Conservation (phyloP, 2,888 invertebrate genomes). For the Cryptocheilus praepositus region DNA sequence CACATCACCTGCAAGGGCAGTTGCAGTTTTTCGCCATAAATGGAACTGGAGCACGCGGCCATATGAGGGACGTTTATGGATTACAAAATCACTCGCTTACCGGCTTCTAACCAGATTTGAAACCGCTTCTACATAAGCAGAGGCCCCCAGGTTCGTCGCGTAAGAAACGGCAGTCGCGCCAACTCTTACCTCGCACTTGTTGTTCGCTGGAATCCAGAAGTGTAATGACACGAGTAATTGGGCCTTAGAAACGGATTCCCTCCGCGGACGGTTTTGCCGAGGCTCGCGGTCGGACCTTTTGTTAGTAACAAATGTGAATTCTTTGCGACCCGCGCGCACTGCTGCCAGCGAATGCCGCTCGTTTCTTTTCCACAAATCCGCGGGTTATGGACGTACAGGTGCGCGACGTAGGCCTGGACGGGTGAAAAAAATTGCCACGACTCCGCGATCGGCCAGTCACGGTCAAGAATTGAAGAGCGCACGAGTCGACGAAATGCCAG, state of each 20-base stretch:
- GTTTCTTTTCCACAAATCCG: no score
- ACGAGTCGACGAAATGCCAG: no score
- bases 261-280: conserved; percentile 34
- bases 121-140: conserved; percentile 61
- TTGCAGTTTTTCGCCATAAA: conserved; percentile 66
- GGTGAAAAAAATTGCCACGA: no score
- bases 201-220: conserved; percentile 58
- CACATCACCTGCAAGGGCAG: conserved; percentile 59
- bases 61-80: conserved; percentile 60
- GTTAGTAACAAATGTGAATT: conserved; percentile 51
- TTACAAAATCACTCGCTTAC: conserved; percentile 61
- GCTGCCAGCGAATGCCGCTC: no score
- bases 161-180: conserved; percentile 36
- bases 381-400: no score
- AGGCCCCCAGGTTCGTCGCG: conserved; percentile 30
- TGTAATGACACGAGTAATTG: conserved; percentile 66
- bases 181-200: conserved; percentile 44
- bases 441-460: no score
- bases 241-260: conserved; percentile 64
- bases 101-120: conserved; percentile 60
- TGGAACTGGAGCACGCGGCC: conserved; percentile 69
- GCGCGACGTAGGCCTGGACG: no score
- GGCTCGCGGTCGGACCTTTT: conserved; percentile 47
- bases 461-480: no score
- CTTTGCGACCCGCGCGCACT: conserved; percentile 9